Conservation (phyloP, 92 coral and sea anemone genomes). For the Paragorgia papillata region DNA sequence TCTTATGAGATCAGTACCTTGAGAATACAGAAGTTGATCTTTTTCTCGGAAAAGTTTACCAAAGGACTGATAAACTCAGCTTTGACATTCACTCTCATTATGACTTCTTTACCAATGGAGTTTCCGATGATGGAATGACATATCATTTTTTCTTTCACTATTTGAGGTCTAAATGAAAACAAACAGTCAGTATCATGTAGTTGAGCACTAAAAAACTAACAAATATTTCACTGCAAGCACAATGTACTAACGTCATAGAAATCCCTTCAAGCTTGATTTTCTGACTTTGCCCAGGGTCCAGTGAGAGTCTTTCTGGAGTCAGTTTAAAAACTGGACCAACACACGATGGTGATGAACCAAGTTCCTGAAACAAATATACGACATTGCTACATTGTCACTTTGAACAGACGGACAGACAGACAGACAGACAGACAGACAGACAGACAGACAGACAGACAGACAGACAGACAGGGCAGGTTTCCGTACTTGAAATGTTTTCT, state of each 20-base stretch:
- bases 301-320: slow-evolving; percentile 87
- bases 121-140: slow-evolving; percentile 98
- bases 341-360: slow-evolving; percentile 76
- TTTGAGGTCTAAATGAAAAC: slow-evolving; percentile 67
- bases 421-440: slow-evolving; percentile 1
- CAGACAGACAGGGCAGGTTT: no score
- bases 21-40: slow-evolving; percentile 88
- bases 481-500: slow-evolving; percentile 80
- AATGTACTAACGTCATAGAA: slow-evolving; percentile 69
- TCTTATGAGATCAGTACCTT: no score
- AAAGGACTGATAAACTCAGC: slow-evolving; percentile 97
- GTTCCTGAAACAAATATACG: slow-evolving; percentile 56
- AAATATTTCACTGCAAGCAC: no score
- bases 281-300: slow-evolving; percentile 95
- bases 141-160: slow-evolving; percentile 93
- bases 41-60: slow-evolving; percentile 83
- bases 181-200: no score
- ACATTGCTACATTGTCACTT: no score
- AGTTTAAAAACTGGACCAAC: slow-evolving; percentile 80
- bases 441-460: neutral
- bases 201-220: no score
- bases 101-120: slow-evolving; percentile 95
- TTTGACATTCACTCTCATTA: slow-evolving; percentile 89
- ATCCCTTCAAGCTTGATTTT: slow-evolving; percentile 79
- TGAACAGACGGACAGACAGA: slow-evolving; percentile 1